Conservation (phyloP, 2,888 invertebrate species). For the Chelonus formosanus region DNA sequence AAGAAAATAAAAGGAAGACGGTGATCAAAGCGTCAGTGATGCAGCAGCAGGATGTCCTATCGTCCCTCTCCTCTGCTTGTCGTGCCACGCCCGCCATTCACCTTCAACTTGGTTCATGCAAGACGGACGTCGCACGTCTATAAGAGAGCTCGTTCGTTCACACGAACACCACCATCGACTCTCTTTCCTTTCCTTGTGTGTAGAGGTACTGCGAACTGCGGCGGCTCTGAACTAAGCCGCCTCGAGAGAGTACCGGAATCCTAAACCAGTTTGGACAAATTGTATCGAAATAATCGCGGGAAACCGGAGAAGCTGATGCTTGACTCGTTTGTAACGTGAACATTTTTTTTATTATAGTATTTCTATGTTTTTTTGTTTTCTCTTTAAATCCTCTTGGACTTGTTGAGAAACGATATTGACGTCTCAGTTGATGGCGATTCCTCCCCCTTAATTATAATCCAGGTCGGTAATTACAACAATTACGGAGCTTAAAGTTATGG, state of each 20-base stretch:
- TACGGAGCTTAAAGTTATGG: conserved; percentile 54
- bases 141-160: conserved; percentile 23
- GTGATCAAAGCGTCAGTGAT: conserved; percentile 52
- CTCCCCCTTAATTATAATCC: conserved; percentile 7
- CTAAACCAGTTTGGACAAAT: conserved; percentile 56
- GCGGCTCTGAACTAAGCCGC: conserved; percentile 32
- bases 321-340: conserved; percentile 22
- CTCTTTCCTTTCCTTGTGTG: conserved; percentile 17
- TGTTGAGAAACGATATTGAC: conserved; percentile 22
- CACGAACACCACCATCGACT: conserved; percentile 21
- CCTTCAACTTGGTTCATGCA: conserved; percentile 62
- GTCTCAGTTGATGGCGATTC: conserved; percentile 27
- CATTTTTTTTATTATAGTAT: conserved; percentile 25
- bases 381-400: conserved; percentile 22
- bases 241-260: conserved; percentile 50
- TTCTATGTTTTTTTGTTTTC: conserved; percentile 2
- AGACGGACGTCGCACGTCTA: conserved; percentile 39
- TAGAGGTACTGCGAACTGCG: conserved; percentile 11
- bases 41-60: conserved; percentile 56
- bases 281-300: conserved; percentile 44
- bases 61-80: conserved; percentile 22
- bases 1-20: conserved; percentile 55
- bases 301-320: conserved; percentile 28
- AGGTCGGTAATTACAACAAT: conserved; percentile 51
- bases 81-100: conserved; percentile 64